Evolutionary conservation across 2,888 invertebrate species (phyloP).

Genomic region (Cabera pusaria): DNA sequence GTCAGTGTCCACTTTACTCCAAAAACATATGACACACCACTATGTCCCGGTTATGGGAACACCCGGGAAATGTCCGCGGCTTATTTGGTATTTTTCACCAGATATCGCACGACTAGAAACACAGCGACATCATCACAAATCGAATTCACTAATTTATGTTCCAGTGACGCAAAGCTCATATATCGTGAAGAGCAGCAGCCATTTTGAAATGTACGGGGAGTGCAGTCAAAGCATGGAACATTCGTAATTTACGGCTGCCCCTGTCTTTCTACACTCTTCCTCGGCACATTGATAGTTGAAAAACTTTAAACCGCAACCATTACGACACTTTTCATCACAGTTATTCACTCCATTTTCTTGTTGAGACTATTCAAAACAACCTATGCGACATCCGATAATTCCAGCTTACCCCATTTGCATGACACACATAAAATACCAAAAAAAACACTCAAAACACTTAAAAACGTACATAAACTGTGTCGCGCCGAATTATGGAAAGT

Average conservation of each 20-base stretch:
- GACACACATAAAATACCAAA: constrained; percentile 87
- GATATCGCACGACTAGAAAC: constrained; percentile 65
- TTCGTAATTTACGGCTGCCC: constrained; percentile 72
- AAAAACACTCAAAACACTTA: constrained; percentile 80
- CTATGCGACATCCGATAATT: constrained; percentile 83
- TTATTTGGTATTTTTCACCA: constrained; percentile 67
- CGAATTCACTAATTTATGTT: constrained; percentile 78
- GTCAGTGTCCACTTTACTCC: constrained; percentile 77
- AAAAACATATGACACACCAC: constrained; percentile 82
- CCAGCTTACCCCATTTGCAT: constrained; percentile 89
- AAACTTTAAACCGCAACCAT: constrained; percentile 72
- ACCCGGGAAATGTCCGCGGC: constrained; percentile 57
- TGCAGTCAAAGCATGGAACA: constrained; percentile 83
- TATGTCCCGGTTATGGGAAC: constrained; percentile 60
- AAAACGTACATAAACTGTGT: constrained; percentile 79
- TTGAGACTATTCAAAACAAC: constrained; percentile 83
- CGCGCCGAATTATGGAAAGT: constrained; percentile 75
- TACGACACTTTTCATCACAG: constrained; percentile 72
- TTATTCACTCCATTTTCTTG: constrained; percentile 76
- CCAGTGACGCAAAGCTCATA: constrained; percentile 85
- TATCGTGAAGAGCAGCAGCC: constrained; percentile 84
- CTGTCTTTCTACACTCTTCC: constrained; percentile 52
- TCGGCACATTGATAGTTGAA: constrained; percentile 53
- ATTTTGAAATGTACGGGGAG: constrained; percentile 84
- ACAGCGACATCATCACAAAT: constrained; percentile 66